A percentile compares a stretch with the other conserved stretches of the same genome.
These are phyloP conservation scores for Callimico goeldii DNA, from an alignment of 2,797 vertebrate species.

Conservation along the genomic window DNA sequence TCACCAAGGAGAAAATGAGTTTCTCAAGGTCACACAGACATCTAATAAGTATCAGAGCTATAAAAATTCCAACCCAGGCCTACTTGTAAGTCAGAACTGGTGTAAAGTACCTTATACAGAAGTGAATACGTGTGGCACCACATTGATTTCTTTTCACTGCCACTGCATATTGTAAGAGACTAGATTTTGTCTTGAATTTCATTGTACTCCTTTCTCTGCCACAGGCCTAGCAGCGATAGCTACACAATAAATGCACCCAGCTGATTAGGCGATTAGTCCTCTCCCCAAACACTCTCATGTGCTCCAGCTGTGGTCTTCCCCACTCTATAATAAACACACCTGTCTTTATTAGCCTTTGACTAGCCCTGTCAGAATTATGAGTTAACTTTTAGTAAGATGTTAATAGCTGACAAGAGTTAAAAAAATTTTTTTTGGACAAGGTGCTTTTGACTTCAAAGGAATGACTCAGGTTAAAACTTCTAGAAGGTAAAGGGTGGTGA, in stretches of 20 bases:
- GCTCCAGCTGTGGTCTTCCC: background rate
- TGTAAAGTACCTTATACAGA: background rate
- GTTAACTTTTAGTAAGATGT: background rate
- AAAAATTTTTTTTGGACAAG: background rate
- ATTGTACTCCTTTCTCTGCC: background rate
- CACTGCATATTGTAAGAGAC: background rate
- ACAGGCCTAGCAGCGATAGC: background rate
- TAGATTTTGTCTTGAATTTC: background rate
- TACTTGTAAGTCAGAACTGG: background rate
- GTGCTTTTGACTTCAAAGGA: background rate
- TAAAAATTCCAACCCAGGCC: background rate
- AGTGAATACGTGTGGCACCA: background rate
- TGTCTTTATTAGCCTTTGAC: background rate
- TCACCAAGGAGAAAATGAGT: background rate
- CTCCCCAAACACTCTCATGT: background rate
- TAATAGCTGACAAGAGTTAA: background rate
- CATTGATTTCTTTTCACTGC: background rate
- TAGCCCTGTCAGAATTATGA: background rate
- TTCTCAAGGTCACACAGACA: background rate
- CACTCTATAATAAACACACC: background rate
- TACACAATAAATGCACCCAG: fast-evolving
- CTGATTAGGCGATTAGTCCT: fast-evolving
- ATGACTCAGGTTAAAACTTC: background rate
- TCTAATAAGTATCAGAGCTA: background rate
- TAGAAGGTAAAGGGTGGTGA: background rate